phyloP scores from a whole-genome alignment of 2,888 invertebrate genomes.

The Ctena decussata region DNA sequence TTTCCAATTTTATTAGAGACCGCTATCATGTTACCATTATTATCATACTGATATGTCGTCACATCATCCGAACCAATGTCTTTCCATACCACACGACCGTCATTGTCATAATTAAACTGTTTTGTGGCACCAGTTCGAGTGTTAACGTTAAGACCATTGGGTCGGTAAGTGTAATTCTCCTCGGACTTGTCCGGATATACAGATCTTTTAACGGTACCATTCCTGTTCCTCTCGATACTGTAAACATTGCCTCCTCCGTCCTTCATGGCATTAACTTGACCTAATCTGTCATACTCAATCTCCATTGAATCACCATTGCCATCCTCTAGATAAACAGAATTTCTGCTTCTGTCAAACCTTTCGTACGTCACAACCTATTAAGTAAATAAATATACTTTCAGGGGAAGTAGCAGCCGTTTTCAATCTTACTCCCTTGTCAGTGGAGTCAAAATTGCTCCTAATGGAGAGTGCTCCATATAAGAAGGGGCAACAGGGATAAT shows the following conservation, averaged over 20 bases:
- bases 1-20: slow-evolving; percentile 4
- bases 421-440: no score
- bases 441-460: no score
- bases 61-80: slow-evolving; percentile 4
- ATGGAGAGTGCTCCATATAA: no score
- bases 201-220: slow-evolving; percentile 21
- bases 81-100: slow-evolving; percentile 10
- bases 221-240: slow-evolving; percentile 15
- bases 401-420: no score
- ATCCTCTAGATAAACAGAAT: slow-evolving; percentile 25
- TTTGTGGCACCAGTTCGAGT: slow-evolving; percentile 18
- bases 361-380: slow-evolving; percentile 14
- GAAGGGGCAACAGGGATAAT: no score
- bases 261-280: slow-evolving; percentile 10
- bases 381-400: background rate
- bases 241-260: slow-evolving; percentile 44
- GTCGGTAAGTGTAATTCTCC: slow-evolving; percentile 5
- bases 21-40: slow-evolving; percentile 2
- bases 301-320: slow-evolving; percentile 40
- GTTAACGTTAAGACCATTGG: slow-evolving; percentile 5
- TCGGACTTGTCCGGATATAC: slow-evolving; percentile 38
- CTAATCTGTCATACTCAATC: slow-evolving; percentile 8
- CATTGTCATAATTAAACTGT: slow-evolving; percentile 12
- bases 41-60: slow-evolving; percentile 17
- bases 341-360: background rate